Percentiles rank a stretch among this genome's conserved stretches.
These are phyloP conservation scores for Sitta carolinensis DNA, from an alignment of 2,797 vertebrate species.

Conservation along the genomic window DNA sequence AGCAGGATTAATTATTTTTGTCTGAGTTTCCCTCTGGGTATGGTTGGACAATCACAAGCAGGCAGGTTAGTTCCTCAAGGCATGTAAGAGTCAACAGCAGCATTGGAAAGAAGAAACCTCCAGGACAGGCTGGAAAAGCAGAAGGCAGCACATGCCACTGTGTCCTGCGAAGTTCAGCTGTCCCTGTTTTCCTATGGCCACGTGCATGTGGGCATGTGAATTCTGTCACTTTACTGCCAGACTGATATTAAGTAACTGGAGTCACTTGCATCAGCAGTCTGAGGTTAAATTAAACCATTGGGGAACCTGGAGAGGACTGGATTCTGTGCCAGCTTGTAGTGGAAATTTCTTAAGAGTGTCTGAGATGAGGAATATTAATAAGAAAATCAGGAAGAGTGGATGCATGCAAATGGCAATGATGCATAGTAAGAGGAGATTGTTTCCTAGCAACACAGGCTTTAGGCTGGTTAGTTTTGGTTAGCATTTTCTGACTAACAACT, in stretches of 20 bases:
- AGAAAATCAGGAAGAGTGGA: not conserved
- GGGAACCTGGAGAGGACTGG: not conserved
- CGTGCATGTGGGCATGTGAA: not conserved
- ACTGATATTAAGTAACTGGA: not conserved
- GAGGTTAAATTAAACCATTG: not conserved
- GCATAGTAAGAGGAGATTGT: slow-evolving; percentile 24
- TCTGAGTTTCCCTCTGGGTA: not conserved
- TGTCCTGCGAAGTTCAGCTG: not conserved
- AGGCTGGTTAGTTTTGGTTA: slow-evolving; percentile 35
- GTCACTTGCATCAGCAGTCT: not conserved
- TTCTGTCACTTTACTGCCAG: not conserved
- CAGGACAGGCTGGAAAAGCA: not conserved
- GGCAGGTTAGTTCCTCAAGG: not conserved
- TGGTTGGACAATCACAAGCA: not conserved
- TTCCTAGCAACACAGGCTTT: slow-evolving; percentile 56
- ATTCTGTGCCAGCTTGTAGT: not conserved
- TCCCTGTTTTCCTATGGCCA: not conserved
- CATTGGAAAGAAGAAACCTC: not conserved
- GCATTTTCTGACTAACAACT: slow-evolving; percentile 37
- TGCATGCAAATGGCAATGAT: not conserved
- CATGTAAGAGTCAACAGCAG: not conserved
- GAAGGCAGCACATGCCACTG: not conserved
- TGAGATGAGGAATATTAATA: slow-evolving; percentile 29
- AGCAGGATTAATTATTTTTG: not conserved
- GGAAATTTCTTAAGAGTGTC: not conserved